Conservation (phyloP, 2,888 invertebrate genomes). For the Cinara cedri region DNA sequence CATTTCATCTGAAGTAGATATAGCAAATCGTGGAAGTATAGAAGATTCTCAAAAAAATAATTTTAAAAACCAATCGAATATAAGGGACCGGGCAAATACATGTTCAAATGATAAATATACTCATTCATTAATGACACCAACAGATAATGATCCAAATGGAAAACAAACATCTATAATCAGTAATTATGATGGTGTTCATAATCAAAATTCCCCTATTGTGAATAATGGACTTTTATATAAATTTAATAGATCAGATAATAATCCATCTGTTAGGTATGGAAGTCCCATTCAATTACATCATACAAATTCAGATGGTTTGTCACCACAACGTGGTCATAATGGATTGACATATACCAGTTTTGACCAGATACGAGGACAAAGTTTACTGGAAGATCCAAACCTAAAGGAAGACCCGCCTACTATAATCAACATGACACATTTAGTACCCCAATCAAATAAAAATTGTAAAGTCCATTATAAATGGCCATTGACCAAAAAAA, state of each 20-base stretch:
- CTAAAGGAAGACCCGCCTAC: constrained; percentile 27
- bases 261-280: constrained; percentile 8
- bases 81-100: neutral
- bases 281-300: constrained; percentile 24
- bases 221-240: constrained; percentile 39
- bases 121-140: constrained; percentile 16
- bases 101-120: constrained; percentile 14
- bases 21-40: constrained; percentile 15
- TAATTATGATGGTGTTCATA: constrained; percentile 21
- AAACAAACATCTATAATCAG: constrained; percentile 6
- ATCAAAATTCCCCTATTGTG: constrained; percentile 18
- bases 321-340: constrained; percentile 18
- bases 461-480: constrained; percentile 52
- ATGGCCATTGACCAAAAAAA: constrained; percentile 49
- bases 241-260: constrained; percentile 8
- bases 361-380: constrained; percentile 18
- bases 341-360: constrained; percentile 20
- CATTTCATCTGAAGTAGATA: constrained; percentile 14
- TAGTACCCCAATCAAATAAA: constrained; percentile 34
- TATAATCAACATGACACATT: constrained; percentile 24
- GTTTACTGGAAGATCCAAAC: constrained; percentile 35
- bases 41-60: constrained; percentile 14
- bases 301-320: constrained; percentile 29
- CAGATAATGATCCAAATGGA: constrained; percentile 23
- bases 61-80: constrained; percentile 8